Conservation (phyloP, 2,888 invertebrate species). For the Ophion slaviceki region DNA sequence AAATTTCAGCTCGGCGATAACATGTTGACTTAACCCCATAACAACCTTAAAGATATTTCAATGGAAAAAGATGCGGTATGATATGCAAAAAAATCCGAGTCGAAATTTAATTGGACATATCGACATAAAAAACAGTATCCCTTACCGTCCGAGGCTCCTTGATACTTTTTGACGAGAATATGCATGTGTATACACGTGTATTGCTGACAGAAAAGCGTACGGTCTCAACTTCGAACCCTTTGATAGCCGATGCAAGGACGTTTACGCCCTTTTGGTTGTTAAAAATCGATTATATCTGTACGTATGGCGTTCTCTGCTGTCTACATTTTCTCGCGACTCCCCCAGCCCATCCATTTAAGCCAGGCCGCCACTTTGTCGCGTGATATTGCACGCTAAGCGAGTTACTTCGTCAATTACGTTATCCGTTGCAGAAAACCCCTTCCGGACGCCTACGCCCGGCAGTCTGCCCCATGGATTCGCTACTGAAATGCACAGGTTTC, state of each 20-base stretch:
- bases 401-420: conserved; percentile 79
- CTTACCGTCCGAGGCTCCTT: background rate
- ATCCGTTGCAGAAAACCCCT: conserved; percentile 76
- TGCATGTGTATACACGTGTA: conserved; percentile 2
- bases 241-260: background rate
- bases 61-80: too few species aligned
- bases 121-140: too few species aligned
- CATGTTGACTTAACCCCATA: too few species aligned
- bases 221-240: background rate
- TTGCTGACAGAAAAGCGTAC: background rate
- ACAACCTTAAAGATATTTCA: too few species aligned
- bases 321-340: conserved; percentile 53
- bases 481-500: conserved; percentile 22
- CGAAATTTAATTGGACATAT: too few species aligned
- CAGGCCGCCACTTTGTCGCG: conserved; percentile 76
- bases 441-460: conserved; percentile 56
- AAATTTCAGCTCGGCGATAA: too few species aligned
- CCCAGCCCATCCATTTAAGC: conserved; percentile 68
- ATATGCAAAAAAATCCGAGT: too few species aligned
- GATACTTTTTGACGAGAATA: background rate
- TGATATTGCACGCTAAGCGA: conserved; percentile 81
- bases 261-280: conserved; percentile 14
- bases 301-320: conserved; percentile 47
- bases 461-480: conserved; percentile 44
- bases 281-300: conserved; percentile 39